phyloP scores from a whole-genome alignment of 2,888 invertebrate genomes.

The Caenorhabditis plicata region DNA sequence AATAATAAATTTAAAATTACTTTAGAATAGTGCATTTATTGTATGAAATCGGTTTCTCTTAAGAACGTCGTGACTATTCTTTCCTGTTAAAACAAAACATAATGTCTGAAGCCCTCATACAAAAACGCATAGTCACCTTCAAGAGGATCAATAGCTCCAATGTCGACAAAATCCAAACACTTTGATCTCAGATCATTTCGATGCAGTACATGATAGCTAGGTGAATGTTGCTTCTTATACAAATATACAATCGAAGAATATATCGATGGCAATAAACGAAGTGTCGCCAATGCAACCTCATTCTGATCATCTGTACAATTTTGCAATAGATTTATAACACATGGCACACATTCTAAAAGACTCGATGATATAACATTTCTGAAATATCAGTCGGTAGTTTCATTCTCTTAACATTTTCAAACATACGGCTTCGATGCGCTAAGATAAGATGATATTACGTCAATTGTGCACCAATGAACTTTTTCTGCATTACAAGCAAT shows the following conservation, averaged over 20 bases:
- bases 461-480: slow-evolving; percentile 70
- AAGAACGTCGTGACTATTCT: too few relatives aligned
- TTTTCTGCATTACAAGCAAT: slow-evolving; percentile 63
- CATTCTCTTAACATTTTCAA: slow-evolving; percentile 78
- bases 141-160: slow-evolving; percentile 7
- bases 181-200: slow-evolving; percentile 36
- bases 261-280: slow-evolving; percentile 39
- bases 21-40: too few relatives aligned
- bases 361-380: slow-evolving; percentile 44
- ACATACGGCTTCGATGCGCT: too few relatives aligned
- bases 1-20: too few relatives aligned
- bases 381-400: slow-evolving; percentile 65
- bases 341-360: slow-evolving; percentile 52
- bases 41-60: too few relatives aligned
- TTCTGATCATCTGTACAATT: slow-evolving; percentile 14
- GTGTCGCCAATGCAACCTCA: slow-evolving; percentile 30
- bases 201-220: slow-evolving; percentile 46
- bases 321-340: slow-evolving; percentile 56
- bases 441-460: slow-evolving; percentile 90
- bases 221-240: slow-evolving; percentile 45
- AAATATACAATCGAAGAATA: slow-evolving; percentile 43
- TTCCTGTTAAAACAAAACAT: too few relatives aligned
- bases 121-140: too few relatives aligned
- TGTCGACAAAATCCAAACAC: slow-evolving; percentile 27
- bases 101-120: too few relatives aligned